These are phyloP conservation scores for Philopedon plagiatum DNA, from an alignment of 2,888 invertebrate species.

Conservation along the genomic window DNA sequence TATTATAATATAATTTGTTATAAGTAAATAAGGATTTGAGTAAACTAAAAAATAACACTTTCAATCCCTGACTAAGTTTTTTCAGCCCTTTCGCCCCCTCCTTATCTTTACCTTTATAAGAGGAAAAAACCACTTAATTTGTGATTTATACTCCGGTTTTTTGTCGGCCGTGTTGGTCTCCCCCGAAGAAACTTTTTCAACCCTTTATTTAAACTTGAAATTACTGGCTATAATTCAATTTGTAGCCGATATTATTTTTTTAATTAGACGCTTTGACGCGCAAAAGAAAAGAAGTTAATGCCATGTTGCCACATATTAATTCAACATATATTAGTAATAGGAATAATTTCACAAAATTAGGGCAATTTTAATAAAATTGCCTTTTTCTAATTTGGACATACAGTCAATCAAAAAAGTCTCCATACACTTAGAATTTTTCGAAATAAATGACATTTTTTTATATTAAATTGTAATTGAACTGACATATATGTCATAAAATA, in stretches of 20 bases:
- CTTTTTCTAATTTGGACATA: too few relatives aligned
- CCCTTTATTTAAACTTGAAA: constrained; percentile 68
- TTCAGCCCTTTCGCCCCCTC: constrained; percentile 52
- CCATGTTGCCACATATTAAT: too few relatives aligned
- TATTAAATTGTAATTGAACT: too few relatives aligned
- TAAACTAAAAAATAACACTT: not conserved
- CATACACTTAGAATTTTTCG: too few relatives aligned
- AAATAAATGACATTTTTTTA: too few relatives aligned
- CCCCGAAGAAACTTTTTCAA: constrained; percentile 53
- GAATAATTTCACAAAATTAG: too few relatives aligned
- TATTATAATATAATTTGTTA: too few relatives aligned
- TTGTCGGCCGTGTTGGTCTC: constrained; percentile 44
- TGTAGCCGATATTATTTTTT: constrained; percentile 69
- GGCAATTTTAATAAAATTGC: too few relatives aligned
- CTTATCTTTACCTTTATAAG: constrained; percentile 56
- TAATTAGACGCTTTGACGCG: constrained; percentile 68
- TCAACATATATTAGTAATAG: too few relatives aligned
- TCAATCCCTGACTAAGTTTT: constrained; percentile 22
- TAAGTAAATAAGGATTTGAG: too few relatives aligned
- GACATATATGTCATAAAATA: too few relatives aligned
- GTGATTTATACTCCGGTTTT: constrained; percentile 64
- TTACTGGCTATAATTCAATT: constrained; percentile 69
- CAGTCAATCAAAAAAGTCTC: too few relatives aligned
- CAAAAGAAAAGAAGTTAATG: constrained; percentile 38
- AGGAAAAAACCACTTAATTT: constrained; percentile 64